Percentiles rank a stretch among this genome's conserved stretches.
phyloP scores from a whole-genome alignment of 2,888 invertebrate genomes.

The Ornithoptera alexandrae region DNA sequence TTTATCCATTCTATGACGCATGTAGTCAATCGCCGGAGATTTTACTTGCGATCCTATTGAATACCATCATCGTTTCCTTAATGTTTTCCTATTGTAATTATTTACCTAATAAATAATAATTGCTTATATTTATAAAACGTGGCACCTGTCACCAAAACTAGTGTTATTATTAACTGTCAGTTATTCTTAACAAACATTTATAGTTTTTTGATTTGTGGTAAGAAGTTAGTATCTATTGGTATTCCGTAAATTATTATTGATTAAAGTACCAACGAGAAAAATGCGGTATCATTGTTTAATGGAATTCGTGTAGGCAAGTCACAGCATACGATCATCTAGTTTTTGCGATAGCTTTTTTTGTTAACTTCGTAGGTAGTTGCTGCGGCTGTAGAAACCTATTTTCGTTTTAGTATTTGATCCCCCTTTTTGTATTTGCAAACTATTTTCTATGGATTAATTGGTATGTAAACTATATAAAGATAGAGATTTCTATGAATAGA shows the following conservation, averaged over 20 bases:
- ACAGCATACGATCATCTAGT: slow-evolving; percentile 11
- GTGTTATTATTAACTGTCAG: neutral
- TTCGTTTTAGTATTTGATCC: neutral
- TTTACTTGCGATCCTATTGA: no score
- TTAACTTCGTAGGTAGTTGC: slow-evolving; percentile 8
- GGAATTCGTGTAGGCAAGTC: slow-evolving; percentile 17
- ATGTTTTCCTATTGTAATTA: neutral
- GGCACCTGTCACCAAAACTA: neutral
- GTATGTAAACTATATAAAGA: neutral
- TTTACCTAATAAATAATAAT: neutral
- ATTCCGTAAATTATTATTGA: slow-evolving; percentile 10
- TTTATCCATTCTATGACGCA: no score
- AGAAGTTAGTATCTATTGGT: neutral
- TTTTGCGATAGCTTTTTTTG: slow-evolving; percentile 19
- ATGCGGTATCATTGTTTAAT: slow-evolving; percentile 23
- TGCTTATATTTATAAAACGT: neutral
- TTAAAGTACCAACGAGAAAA: slow-evolving; percentile 21
- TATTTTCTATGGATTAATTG: neutral
- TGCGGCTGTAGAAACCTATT: neutral
- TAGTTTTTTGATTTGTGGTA: slow-evolving; percentile 9
- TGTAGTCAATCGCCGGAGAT: no score
- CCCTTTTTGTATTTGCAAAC: neutral
- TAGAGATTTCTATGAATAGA: neutral
- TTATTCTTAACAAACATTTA: slow-evolving; percentile 5
- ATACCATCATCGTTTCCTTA: neutral